These are phyloP conservation scores for Lophius americanus DNA, from an alignment of 2,797 vertebrate genomes.

Conservation along the genomic window DNA sequence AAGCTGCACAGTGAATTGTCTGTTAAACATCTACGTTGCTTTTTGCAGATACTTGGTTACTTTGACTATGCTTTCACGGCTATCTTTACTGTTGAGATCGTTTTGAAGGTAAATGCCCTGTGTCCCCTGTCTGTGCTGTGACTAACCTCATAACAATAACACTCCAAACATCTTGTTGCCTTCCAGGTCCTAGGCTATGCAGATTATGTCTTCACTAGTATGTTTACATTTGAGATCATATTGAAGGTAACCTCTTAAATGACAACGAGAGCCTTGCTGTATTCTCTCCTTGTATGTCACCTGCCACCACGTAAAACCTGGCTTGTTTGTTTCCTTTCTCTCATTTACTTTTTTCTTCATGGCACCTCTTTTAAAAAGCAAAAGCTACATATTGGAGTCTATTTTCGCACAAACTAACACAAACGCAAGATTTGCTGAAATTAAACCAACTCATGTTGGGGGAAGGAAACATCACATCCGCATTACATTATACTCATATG, in stretches of 20 bases:
- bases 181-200: constrained; percentile 99
- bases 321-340: constrained; percentile 88
- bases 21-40: constrained; percentile 86
- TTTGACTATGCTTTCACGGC: constrained; percentile 99
- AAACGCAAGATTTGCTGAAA: constrained; percentile 64
- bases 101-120: constrained; percentile 97
- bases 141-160: constrained; percentile 87
- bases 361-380: constrained; percentile 83
- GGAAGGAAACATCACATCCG: constrained; percentile 78
- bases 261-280: constrained; percentile 85
- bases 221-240: constrained; percentile 99
- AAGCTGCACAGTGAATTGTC: constrained; percentile 72
- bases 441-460: constrained; percentile 57
- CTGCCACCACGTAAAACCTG: constrained; percentile 88
- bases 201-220: constrained; percentile 99
- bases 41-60: constrained; percentile 99
- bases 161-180: constrained; percentile 90
- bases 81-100: constrained; percentile 99
- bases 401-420: constrained; percentile 56
- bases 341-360: constrained; percentile 78
- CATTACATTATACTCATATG: constrained; percentile 73
- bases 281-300: constrained; percentile 89
- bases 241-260: constrained; percentile 95
- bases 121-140: constrained; percentile 83
- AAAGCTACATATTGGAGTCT: constrained; percentile 53